Evolutionary conservation across 2,797 vertebrate genomes (phyloP), one percentile per base, ranked within the genome.

Genomic region (Urocyon cinereoargenteus): DNA sequence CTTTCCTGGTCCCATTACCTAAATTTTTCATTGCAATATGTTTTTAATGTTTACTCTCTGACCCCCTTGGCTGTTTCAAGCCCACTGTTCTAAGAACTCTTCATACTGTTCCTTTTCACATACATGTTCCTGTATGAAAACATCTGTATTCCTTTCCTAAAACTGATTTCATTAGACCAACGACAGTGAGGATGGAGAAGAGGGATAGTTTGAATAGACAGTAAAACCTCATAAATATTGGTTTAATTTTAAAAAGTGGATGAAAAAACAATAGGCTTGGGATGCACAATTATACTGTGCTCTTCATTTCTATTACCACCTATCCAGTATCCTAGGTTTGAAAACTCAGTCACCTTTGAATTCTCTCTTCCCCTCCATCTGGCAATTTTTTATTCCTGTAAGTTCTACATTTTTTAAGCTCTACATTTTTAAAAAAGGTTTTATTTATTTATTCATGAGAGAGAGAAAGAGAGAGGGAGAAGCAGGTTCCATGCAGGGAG

Each of bases 91-190:
- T 40, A 40, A 40, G 40, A 40, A 40, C 40, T 40, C 40, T 40
- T 40, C 40, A 40, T 40, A 40, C 6, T 6, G 40, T 6, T 40
- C 40, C 40, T 40, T 40, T 40, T 40, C 40, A 40, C 40, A 40
- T 40, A 40, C 40, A 40, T 40, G 40, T 6, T 40, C 6, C 40
- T 40, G 40, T 40, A 40, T 40, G 40, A 1, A 40, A 72, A 84
- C 10, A 53, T 87, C 40, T 92, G 5, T 90, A 79, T 78, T 72
- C 8, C 62, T 82, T 90, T 85, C 90, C 83, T 96, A 36, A 93
- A 93, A 70, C 55, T 34, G 62, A 40, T 68, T 93, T 83, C 61
- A 83, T 59, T 64, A 93, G 36, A 51, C 26, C 34, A 84, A 86
- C 87, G 21, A 96, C 34, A 92, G 36, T 92, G 36, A 94, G 31